Conservation (phyloP, 2,888 invertebrate species). For the Lymantria monacha region DNA sequence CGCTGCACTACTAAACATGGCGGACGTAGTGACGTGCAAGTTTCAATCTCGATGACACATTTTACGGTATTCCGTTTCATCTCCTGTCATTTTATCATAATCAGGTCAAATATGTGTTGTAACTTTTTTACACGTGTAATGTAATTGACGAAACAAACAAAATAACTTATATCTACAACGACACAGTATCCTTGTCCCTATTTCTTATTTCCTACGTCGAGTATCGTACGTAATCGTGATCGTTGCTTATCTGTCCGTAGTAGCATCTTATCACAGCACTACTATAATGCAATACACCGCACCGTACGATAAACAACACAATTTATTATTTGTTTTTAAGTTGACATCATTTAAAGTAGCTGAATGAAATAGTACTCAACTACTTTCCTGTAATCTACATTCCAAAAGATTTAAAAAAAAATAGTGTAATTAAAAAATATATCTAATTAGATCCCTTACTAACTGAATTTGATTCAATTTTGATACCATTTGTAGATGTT, state of each 20-base stretch:
- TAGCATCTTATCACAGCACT: constrained; percentile 65
- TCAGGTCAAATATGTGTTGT: constrained; percentile 49
- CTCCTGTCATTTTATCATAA: constrained; percentile 22
- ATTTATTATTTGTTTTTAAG: constrained; percentile 53
- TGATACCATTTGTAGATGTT: too few species aligned
- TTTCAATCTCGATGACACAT: constrained; percentile 67
- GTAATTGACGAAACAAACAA: constrained; percentile 68
- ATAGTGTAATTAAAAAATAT: background rate
- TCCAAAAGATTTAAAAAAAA: background rate
- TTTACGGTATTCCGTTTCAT: constrained; percentile 33
- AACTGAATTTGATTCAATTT: background rate
- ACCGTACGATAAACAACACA: constrained; percentile 51
- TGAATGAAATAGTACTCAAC: constrained; percentile 1
- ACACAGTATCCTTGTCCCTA: constrained; percentile 75
- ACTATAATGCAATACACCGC: constrained; percentile 62
- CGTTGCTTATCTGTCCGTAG: constrained; percentile 59
- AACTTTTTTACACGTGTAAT: constrained; percentile 64
- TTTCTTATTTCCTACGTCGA: constrained; percentile 73
- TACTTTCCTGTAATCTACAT: background rate
- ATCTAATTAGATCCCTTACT: background rate
- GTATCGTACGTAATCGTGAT: constrained; percentile 69
- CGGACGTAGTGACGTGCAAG: constrained; percentile 61
- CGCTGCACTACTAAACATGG: constrained; percentile 73
- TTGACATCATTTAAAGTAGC: constrained; percentile 46
- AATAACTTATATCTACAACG: constrained; percentile 58